Evolutionary conservation across 1,140 invertebrate species (phyloP).

Genomic region (Sycobia sp.): DNA sequence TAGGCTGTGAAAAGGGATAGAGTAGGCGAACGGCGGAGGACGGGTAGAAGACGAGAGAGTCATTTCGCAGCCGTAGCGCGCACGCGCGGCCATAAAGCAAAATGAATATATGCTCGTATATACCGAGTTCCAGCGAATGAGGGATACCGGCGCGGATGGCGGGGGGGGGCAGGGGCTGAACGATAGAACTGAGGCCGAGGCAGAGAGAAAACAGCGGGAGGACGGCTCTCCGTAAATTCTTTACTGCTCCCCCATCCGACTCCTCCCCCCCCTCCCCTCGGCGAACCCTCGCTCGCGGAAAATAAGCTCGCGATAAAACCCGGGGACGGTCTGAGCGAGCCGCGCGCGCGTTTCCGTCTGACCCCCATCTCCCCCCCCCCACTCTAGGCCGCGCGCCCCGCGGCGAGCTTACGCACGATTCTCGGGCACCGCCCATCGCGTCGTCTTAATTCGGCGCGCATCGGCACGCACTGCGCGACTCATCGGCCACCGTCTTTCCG

Average conservation of each 20-base stretch:
- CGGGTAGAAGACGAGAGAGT: background rate
- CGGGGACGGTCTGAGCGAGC: background rate
- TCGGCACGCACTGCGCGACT: no score
- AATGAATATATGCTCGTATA: constrained; percentile 16
- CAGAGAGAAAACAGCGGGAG: background rate
- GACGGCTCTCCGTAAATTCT: constrained; percentile 12
- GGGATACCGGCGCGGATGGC: background rate
- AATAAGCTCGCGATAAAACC: constrained; percentile 29
- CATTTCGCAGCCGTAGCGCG: constrained; percentile 10
- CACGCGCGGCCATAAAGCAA: constrained; percentile 18
- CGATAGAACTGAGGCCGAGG: background rate
- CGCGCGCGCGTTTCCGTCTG: background rate
- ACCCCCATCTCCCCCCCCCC: no score
- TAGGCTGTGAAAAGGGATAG: no score
- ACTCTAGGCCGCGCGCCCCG: no score
- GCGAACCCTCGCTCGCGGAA: no score
- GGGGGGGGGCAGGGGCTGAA: background rate
- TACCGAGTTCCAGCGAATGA: background rate
- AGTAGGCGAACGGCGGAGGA: background rate
- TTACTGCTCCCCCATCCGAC: no score
- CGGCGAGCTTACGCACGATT: no score
- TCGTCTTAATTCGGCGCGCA: no score
- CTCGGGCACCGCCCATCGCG: no score
- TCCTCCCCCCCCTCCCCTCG: no score
- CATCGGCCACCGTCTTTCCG: no score